Evolutionary conservation across 2,888 invertebrate genomes (phyloP), one percentile per base, ranked within the genome.

Genomic region (Chymomyza fuscimana): DNA sequence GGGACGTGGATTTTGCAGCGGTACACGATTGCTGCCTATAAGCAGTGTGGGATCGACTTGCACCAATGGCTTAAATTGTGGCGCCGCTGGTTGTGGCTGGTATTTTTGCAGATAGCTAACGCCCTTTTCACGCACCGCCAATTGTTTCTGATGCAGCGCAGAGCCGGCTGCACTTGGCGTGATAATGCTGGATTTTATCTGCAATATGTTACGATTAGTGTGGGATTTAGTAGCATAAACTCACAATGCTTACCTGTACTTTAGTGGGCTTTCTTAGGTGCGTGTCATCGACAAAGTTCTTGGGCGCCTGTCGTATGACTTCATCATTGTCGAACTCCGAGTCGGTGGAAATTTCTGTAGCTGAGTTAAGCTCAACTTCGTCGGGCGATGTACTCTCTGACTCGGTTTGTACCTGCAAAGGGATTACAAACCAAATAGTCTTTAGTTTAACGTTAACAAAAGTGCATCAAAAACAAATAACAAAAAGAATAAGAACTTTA

Each of bases 291-390:
- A 95, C 94, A 65, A 95, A 93, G 70, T 96, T 96, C 78, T 95
- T 94, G 12, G 97, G 97, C 77, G 95, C 94, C 65, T 95, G 94
- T 29, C 90, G 90, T 69, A 90, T 89, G 1, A 94, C 94, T 25
- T 95, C 95, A 88, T 97, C 97, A 76, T 96, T 95, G 78, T 96
- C 97, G 89, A 97, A 97, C 92, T 97, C 97, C 32, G 97, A 97
- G 92, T 97, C 97, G 0, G 97, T 97, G 62, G 97, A 97, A 82
- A 97, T 97, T 93, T 97, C 97, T 1, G 97, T 97, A 2, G 96
- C 97, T 7, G 97, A 97, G 85, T 97, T 97, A 80, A 95, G 95
- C 79, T 95, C 94, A 86, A 94, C 94, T 82, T 95, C 95, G 78
- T 95, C 94, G 73, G 95, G 94, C 85, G 95, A 94, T 81, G 94